A percentile compares a stretch with the other conserved stretches of the same genome.
Evolutionary conservation across 2,113 vertebrate genomes (phyloP).

Genomic region (Channa maculata): DNA sequence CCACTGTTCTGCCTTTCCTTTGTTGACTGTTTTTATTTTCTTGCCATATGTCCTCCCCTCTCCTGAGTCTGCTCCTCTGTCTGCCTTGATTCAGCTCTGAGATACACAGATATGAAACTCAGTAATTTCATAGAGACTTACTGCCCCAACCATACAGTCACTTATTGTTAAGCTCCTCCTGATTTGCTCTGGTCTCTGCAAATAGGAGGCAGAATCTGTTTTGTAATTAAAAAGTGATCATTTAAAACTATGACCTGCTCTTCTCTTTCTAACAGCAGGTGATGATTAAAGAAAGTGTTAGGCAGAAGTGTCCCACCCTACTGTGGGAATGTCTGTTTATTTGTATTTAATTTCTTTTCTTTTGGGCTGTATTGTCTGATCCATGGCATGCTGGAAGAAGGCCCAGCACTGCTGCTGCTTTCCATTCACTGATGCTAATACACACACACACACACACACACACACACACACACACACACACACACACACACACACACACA

Average conservation of each 20-base stretch:
- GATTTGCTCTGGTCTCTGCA: constrained; percentile 4
- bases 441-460: constrained; percentile 5
- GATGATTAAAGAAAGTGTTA: constrained; percentile 13
- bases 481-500: constrained; percentile 20
- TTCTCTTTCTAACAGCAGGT: constrained; percentile 34
- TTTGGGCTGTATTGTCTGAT: constrained; percentile 25
- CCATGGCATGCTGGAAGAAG: constrained; percentile 35
- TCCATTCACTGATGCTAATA: neutral
- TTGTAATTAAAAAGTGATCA: neutral
- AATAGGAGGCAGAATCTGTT: neutral
- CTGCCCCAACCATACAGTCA: constrained; percentile 10
- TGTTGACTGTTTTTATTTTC: constrained; percentile 15
- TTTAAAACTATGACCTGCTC: constrained; percentile 22
- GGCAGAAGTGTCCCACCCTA: constrained; percentile 23
- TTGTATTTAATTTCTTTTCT: neutral
- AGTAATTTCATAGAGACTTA: neutral
- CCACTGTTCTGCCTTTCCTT: constrained; percentile 35
- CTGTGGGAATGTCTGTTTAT: constrained; percentile 11
- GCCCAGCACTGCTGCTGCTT: constrained; percentile 12
- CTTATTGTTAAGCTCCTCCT: neutral
- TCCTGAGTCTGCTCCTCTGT: constrained; percentile 10
- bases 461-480: neutral
- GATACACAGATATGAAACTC: constrained; percentile 34
- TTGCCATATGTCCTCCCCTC: constrained; percentile 24
- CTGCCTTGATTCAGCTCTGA: constrained; percentile 19